These are phyloP conservation scores for Seriola quinqueradiata DNA, from an alignment of 2,113 vertebrate genomes.

Conservation along the genomic window DNA sequence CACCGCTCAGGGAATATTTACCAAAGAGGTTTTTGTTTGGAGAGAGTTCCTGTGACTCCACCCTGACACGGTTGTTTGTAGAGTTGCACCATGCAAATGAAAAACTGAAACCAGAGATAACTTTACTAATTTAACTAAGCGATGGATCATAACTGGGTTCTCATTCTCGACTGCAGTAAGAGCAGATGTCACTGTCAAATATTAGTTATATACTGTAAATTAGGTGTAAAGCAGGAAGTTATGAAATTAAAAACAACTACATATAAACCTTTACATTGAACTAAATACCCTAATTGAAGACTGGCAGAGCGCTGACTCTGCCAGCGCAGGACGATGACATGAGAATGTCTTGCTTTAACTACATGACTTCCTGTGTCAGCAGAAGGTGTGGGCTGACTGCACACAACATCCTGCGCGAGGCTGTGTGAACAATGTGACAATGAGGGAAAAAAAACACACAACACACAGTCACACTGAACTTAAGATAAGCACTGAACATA, in stretches of 20 bases:
- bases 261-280: neutral
- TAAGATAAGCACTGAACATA: neutral
- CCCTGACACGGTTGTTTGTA: slow-evolving; percentile 28
- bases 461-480: neutral
- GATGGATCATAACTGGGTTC: neutral
- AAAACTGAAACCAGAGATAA: neutral
- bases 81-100: neutral
- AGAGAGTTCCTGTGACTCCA: slow-evolving; percentile 50
- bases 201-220: neutral
- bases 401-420: slow-evolving; percentile 42
- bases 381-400: slow-evolving; percentile 8
- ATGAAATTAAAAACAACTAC: neutral
- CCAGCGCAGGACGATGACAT: neutral
- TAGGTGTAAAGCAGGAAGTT: neutral
- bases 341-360: neutral
- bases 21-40: slow-evolving; percentile 20
- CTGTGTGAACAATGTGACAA: neutral
- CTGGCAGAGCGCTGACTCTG: neutral
- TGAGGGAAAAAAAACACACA: neutral
- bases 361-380: slow-evolving; percentile 40
- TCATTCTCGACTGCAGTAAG: neutral
- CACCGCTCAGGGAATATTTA: slow-evolving; percentile 29
- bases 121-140: neutral
- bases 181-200: neutral
- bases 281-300: neutral